Percentiles rank a stretch among this genome's conserved stretches.
phyloP scores from a whole-genome alignment of 1,140 invertebrate species.

The Drosophila ananassae region DNA sequence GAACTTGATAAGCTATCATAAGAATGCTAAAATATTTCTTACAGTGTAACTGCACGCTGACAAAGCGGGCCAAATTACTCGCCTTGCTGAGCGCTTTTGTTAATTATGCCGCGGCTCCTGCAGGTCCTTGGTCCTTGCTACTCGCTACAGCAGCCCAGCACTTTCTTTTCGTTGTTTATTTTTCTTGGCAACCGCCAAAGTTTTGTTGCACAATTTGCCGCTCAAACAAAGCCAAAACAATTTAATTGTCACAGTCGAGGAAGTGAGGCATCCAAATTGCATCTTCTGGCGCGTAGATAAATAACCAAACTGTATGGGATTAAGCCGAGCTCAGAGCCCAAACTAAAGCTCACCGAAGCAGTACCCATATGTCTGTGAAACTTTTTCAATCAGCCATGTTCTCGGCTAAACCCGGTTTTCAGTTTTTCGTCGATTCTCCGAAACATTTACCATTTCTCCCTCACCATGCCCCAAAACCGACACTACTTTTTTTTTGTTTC shows the following conservation, averaged over 20 bases:
- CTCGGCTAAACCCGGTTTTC: conserved; percentile 5
- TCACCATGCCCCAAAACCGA: neutral
- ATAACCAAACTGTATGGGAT: conserved; percentile 26
- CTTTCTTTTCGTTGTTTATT: conserved; percentile 52
- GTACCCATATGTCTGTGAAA: conserved; percentile 41
- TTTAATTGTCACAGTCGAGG: conserved; percentile 72
- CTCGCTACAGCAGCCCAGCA: conserved; percentile 13
- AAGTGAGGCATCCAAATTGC: conserved; percentile 50
- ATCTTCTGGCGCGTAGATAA: conserved; percentile 42
- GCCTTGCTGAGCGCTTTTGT: conserved; percentile 78
- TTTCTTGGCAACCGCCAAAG: conserved; percentile 72
- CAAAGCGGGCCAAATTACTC: conserved; percentile 69
- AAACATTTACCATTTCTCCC: conserved; percentile 9
- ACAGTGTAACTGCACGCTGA: conserved; percentile 24
- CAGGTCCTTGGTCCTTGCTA: conserved; percentile 28
- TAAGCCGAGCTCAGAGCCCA: conserved; percentile 1
- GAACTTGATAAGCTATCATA: neutral
- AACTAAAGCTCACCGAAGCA: neutral
- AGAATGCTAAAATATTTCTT: neutral
- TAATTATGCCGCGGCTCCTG: conserved; percentile 73
- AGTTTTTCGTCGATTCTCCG: conserved; percentile 13
- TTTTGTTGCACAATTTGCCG: conserved; percentile 80
- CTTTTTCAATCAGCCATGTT: conserved; percentile 45
- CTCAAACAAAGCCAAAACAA: conserved; percentile 81
- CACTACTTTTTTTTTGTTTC: conserved; percentile 11